These are phyloP conservation scores for Cheilosia pagana DNA, from an alignment of 2,888 invertebrate genomes.

Conservation along the genomic window DNA sequence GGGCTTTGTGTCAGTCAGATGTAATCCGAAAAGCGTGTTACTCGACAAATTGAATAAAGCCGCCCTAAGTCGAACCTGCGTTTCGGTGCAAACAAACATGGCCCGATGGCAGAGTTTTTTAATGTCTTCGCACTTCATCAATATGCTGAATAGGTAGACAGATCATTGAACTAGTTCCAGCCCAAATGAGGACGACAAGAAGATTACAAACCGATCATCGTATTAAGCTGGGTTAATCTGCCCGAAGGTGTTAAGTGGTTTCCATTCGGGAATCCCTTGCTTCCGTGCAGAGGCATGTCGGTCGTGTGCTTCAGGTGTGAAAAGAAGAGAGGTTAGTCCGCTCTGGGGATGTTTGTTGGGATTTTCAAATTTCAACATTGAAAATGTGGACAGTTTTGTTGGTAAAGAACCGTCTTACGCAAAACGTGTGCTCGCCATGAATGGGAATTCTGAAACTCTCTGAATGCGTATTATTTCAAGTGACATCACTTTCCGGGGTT, in stretches of 20 bases:
- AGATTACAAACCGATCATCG: slow-evolving; percentile 69
- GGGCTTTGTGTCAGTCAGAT: slow-evolving; percentile 76
- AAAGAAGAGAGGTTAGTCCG: slow-evolving; percentile 25
- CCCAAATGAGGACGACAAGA: slow-evolving; percentile 44
- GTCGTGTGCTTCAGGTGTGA: slow-evolving; percentile 67
- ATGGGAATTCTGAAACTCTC: slow-evolving; percentile 52
- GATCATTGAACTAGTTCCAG: slow-evolving; percentile 66
- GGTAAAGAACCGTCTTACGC: slow-evolving; percentile 47
- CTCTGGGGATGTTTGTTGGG: slow-evolving; percentile 56
- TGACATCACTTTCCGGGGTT: slow-evolving; percentile 68
- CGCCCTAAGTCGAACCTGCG: slow-evolving; percentile 64
- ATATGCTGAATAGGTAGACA: slow-evolving; percentile 13
- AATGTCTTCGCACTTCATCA: slow-evolving; percentile 31
- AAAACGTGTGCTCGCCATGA: slow-evolving; percentile 58
- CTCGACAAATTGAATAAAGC: slow-evolving; percentile 81
- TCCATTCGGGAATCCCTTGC: slow-evolving; percentile 69
- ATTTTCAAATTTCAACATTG: slow-evolving; percentile 67
- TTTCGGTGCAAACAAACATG: slow-evolving; percentile 64
- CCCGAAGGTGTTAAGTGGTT: slow-evolving; percentile 72
- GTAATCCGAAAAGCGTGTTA: slow-evolving; percentile 83
- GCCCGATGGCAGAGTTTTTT: slow-evolving; percentile 20
- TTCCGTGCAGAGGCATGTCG: slow-evolving; percentile 69
- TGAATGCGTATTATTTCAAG: slow-evolving; percentile 64
- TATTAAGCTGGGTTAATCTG: slow-evolving; percentile 68
- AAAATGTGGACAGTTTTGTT: slow-evolving; percentile 38